Evolutionary conservation across 2,888 invertebrate species (phyloP), one percentile per base, ranked within the genome.

Genomic region (Spilosoma lubricipeda): DNA sequence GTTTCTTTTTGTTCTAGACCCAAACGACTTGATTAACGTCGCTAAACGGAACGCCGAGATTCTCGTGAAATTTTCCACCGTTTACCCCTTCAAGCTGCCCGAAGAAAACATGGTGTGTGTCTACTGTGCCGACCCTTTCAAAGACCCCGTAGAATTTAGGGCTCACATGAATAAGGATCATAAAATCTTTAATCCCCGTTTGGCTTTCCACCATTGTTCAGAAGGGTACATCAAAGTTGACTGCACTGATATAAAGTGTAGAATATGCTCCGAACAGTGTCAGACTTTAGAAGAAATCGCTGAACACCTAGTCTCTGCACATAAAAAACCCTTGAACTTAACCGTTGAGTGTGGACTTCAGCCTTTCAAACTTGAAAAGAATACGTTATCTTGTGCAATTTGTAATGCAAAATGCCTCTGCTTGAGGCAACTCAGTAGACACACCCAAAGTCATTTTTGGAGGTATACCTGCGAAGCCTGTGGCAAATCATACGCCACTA

Each of bases 1-100:
- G 91, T 94, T 94, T 94, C 92, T 94, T 93, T 95, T 93, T 95
- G 94, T 95, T 95, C 91, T 95, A 95, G 95, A 93, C 82, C 83
- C 84, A 85, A 91, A 90, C 88, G 91, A 92, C 88, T 88, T 90
- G 87, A 89, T 91, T 90, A 85, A 88, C 90, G 89, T 91, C 91
- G 92, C 93, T 85, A 94, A 92, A 90, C 90, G 91, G 88, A 95
- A 95, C 92, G 95, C 94, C 87, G 93, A 93, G 91, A 80, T 92
- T 79, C 89, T 95, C 82, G 91, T 95, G 90, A 90, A 90, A 91
- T 93, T 90, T 88, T 90, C 94, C 13, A 95, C 95, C 75, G 95
- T 92, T 76, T 94, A 93, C 90, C 95, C 95, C 84, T 95, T 95
- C 92, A 91, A 93, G 85, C 92, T 95, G 66, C 94, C 93, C 18